These are phyloP conservation scores for Rhopalosiphum padi DNA, from an alignment of 1,140 invertebrate species.

Conservation along the genomic window DNA sequence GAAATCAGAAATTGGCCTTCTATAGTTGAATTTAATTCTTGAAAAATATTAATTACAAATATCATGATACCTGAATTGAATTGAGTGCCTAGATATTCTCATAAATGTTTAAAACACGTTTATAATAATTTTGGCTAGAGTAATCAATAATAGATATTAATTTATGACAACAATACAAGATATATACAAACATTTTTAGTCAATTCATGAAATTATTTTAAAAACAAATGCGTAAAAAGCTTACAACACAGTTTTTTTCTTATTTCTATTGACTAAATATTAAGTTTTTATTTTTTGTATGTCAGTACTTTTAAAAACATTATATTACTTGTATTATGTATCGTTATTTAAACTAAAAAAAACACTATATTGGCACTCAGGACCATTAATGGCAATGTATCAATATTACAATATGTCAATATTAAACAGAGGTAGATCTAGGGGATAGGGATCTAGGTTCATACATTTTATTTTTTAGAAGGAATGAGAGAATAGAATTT, in stretches of 20 bases:
- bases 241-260: not conserved
- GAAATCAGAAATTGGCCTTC: not conserved
- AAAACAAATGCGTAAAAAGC: not conserved
- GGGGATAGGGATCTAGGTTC: no score
- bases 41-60: not conserved
- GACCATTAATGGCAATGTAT: not conserved
- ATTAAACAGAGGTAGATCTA: not conserved
- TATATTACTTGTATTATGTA: not conserved
- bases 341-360: not conserved
- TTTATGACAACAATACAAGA: not conserved
- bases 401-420: not conserved
- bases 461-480: not conserved
- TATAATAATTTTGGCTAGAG: not conserved
- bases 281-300: not conserved
- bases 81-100: not conserved
- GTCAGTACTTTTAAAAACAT: not conserved
- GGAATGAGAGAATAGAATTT: not conserved
- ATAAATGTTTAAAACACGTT: not conserved
- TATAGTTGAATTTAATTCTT: no score
- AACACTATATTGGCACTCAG: not conserved
- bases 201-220: not conserved
- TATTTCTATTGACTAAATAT: not conserved
- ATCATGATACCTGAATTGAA: not conserved
- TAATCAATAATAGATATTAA: slow-evolving; percentile 1
- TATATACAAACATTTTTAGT: not conserved